Conservation (phyloP, 2,113 vertebrate genomes). For the Vicugna pacos region DNA sequence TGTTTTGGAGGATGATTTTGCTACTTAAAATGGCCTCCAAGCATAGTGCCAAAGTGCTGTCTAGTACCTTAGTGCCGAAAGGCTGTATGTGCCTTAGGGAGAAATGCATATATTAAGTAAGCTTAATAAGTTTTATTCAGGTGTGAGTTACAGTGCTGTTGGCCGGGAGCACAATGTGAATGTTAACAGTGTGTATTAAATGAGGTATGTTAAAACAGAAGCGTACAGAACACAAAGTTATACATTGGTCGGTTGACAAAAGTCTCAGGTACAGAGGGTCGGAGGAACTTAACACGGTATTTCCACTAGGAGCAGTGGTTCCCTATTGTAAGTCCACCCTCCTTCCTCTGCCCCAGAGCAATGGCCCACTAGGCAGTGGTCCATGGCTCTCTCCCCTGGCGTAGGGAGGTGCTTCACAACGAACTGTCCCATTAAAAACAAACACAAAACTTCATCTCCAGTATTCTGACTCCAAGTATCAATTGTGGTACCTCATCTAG, state of each 20-base stretch:
- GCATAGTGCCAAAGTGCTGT: background rate
- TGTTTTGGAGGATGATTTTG: background rate
- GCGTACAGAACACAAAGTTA: background rate
- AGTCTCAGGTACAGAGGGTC: background rate
- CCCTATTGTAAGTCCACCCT: too few species aligned
- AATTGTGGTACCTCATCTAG: constrained; percentile 68
- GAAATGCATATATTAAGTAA: background rate
- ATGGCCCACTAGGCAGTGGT: background rate
- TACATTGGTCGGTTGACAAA: background rate
- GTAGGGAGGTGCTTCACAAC: background rate
- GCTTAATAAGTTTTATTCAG: background rate
- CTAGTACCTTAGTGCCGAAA: background rate
- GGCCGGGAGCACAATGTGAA: background rate
- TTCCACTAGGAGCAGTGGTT: background rate
- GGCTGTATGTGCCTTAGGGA: background rate
- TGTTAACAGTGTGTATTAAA: background rate
- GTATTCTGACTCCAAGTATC: constrained; percentile 74
- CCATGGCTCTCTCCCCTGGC: background rate
- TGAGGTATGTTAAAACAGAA: background rate
- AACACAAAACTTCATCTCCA: constrained; percentile 25
- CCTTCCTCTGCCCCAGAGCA: background rate
- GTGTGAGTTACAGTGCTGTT: background rate
- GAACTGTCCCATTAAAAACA: too few species aligned
- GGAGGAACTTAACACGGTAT: background rate
- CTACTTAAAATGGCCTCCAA: background rate